Evolutionary conservation across 1,140 invertebrate genomes (phyloP).

Genomic region (Zaprionus lachaisei): DNA sequence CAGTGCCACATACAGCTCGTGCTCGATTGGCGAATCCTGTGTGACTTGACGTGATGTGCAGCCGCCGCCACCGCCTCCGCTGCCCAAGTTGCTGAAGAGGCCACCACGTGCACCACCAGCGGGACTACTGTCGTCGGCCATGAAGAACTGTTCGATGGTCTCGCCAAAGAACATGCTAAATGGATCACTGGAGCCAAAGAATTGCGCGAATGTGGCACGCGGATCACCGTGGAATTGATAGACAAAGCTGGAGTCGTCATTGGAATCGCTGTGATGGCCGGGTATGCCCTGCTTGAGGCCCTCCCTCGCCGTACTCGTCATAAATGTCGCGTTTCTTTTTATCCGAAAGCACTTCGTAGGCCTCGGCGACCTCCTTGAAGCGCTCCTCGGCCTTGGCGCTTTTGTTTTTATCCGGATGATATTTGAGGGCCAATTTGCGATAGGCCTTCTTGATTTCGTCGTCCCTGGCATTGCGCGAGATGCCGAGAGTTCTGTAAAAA

Average conservation of each 20-base stretch:
- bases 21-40: constrained; percentile 93
- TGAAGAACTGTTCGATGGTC: constrained; percentile 85
- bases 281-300: constrained; percentile 94
- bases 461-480: constrained; percentile 92
- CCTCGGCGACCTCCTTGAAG: constrained; percentile 96
- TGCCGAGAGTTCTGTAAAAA: constrained; percentile 90
- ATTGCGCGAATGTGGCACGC: constrained; percentile 93
- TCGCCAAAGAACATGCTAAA: constrained; percentile 82
- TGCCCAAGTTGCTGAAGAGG: background rate
- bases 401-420: constrained; percentile 96
- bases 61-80: background rate
- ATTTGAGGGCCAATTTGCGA: constrained; percentile 92
- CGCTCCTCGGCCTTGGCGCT: constrained; percentile 93
- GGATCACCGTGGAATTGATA: constrained; percentile 92
- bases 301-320: constrained; percentile 95
- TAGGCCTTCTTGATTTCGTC: constrained; percentile 97
- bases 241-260: constrained; percentile 85
- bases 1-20: constrained; percentile 92
- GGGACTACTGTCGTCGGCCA: constrained; percentile 71
- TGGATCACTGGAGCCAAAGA: constrained; percentile 86
- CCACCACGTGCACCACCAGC: constrained; percentile 1
- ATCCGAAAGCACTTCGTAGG: constrained; percentile 94
- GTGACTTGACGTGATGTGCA: constrained; percentile 31
- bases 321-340: constrained; percentile 96
- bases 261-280: constrained; percentile 95